Evolutionary conservation across 1,140 invertebrate species (phyloP).

Genomic region (Coenobita brevimanus): DNA sequence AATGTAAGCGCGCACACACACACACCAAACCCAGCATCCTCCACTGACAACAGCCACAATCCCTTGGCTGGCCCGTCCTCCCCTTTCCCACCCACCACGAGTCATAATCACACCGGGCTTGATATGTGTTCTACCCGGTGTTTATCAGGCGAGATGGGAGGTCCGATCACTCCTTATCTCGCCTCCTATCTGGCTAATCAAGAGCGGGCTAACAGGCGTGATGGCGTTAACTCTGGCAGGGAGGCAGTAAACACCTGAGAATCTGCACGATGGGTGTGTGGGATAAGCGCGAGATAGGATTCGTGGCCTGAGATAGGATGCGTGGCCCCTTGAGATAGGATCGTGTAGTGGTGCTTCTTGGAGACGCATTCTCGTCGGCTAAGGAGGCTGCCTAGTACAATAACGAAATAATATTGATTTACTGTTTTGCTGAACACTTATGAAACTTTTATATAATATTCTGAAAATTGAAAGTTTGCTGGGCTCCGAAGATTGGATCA

Average conservation of each 20-base stretch:
- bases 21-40: background rate
- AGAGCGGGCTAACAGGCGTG: conserved; percentile 51
- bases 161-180: conserved; percentile 53
- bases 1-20: background rate
- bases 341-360: too few species aligned
- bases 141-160: conserved; percentile 51
- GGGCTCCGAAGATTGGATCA: too few species aligned
- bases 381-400: too few species aligned
- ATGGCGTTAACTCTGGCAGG: conserved; percentile 48
- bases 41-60: background rate
- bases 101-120: conserved; percentile 31
- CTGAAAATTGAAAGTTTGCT: too few species aligned
- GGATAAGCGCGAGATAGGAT: conserved; percentile 51
- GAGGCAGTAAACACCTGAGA: conserved; percentile 55
- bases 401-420: too few species aligned
- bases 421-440: too few species aligned
- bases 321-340: conserved; percentile 32
- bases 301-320: too few species aligned
- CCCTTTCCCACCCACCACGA: background rate
- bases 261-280: conserved; percentile 47
- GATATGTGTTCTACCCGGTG: conserved; percentile 42
- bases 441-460: too few species aligned
- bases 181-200: conserved; percentile 49
- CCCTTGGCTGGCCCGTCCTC: background rate
- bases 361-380: too few species aligned